phyloP scores from a whole-genome alignment of 2,797 vertebrate species.

The Tamandua tetradactyla region DNA sequence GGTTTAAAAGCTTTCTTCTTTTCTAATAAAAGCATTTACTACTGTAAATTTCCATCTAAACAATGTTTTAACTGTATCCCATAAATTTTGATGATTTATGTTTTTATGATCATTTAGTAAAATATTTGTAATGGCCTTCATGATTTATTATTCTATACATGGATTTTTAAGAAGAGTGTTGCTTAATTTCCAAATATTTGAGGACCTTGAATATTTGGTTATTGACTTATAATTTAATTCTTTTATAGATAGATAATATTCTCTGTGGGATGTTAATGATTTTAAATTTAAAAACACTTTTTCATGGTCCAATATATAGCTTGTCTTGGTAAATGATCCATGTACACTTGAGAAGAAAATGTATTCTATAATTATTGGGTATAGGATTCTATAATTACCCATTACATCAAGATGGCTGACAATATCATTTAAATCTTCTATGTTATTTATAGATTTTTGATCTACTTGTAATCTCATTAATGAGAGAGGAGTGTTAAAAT shows the following conservation, averaged over 20 bases:
- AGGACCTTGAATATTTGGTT: not conserved
- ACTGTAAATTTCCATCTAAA: slow-evolving; percentile 11
- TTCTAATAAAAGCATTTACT: not conserved
- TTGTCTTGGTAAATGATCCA: not conserved
- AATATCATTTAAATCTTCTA: not conserved
- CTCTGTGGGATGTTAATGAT: not conserved
- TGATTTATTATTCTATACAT: not conserved
- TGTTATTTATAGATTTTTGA: not conserved
- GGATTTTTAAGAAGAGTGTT: not conserved
- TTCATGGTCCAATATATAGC: not conserved
- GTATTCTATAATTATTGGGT: not conserved
- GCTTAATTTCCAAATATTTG: not conserved
- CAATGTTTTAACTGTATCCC: not conserved
- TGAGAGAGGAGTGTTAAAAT: not conserved
- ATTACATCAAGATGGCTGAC: not conserved
- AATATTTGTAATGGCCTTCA: not conserved
- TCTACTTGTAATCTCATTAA: not conserved
- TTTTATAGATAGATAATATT: not conserved
- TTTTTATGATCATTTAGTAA: not conserved
- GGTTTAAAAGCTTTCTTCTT: not conserved
- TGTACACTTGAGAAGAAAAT: not conserved
- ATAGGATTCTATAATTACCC: not conserved
- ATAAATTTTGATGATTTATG: not conserved
- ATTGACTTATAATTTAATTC: not conserved
- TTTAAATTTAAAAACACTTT: not conserved